Base-by-base conservation (phyloP, 1,140 invertebrate species). In the Archivesica marissinica region DNA sequence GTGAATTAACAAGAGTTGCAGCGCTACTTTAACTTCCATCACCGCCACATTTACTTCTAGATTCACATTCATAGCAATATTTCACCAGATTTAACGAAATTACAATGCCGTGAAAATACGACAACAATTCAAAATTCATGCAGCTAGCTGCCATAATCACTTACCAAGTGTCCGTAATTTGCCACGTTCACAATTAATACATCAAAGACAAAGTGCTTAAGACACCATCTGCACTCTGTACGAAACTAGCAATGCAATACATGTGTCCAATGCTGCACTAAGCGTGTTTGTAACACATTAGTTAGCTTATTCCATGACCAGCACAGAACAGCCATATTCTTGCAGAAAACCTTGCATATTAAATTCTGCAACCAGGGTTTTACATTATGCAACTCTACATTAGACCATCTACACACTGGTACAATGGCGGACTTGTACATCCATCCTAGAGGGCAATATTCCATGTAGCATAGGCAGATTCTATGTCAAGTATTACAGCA, bases 301-400 rank as follows among this genome's bases (percentile, higher is more conserved):
- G n/a, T n/a, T n/a, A 50, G 13, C n/a, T 3, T 20, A 28, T 72
- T 72, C 68, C 50, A 72, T 72, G 68, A 72, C 68, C 68, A 72
- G 68, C 68, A 72, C 50, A 72, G 68, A 72, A 72, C 50, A 23
- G 59, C 59, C 59, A 64, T 7, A 64, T 35, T 35, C 15, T 17
- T 17, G n/a, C 9, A 20, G 15, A 13, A 64, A 1, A 17, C 28
- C 20, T 35, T 64, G 59, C 59, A 64, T 64, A 64, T 15, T 17
- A 64, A 6, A 33, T 35, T 35, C 15, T 64, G 11, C n/a, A 25
- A 59, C 54, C n/a, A n/a, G n/a, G n/a, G n/a, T 28, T 6, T 13
- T 64, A 13, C 25, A 35, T 35, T 30, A 35, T 64, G 13, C 6
- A 52, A 23, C 17, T 20, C 17, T n/a, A 15, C 50, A 15, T 7